Percentiles rank a stretch among this genome's conserved stretches.
These are phyloP conservation scores for Agrilus cyanescens DNA, from an alignment of 2,888 invertebrate genomes.

Conservation along the genomic window DNA sequence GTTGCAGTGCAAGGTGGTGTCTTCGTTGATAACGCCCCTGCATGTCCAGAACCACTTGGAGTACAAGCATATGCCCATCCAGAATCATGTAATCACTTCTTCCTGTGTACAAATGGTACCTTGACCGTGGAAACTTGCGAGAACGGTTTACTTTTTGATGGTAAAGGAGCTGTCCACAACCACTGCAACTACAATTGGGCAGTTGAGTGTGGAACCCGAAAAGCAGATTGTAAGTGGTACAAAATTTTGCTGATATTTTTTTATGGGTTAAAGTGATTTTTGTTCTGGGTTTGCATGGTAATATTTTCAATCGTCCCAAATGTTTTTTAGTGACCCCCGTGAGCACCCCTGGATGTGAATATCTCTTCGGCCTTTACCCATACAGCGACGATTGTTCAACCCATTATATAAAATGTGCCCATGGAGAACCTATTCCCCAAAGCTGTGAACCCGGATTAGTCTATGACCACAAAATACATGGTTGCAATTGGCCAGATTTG, in stretches of 20 bases:
- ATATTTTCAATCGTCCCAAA: not conserved
- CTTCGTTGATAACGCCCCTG: constrained; percentile 50
- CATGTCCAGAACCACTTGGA: constrained; percentile 73
- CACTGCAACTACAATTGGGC: constrained; percentile 95
- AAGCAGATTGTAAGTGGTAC: constrained; percentile 60
- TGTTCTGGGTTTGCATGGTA: not conserved
- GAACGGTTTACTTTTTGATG: constrained; percentile 83
- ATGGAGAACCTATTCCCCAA: constrained; percentile 67
- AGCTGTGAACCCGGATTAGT: constrained; percentile 80
- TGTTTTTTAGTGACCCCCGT: constrained; percentile 57
- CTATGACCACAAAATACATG: constrained; percentile 77
- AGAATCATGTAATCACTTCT: constrained; percentile 78
- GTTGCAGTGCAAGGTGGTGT: constrained; percentile 49
- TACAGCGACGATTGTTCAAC: constrained; percentile 71
- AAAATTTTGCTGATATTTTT: not conserved
- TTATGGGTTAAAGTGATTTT: not conserved
- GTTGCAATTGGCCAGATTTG: constrained; percentile 91
- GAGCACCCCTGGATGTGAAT: constrained; percentile 73
- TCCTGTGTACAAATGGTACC: constrained; percentile 84
- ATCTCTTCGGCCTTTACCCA: constrained; percentile 80
- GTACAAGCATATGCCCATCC: constrained; percentile 78
- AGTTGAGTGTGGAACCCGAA: constrained; percentile 70
- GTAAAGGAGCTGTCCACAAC: constrained; percentile 78
- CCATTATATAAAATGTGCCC: constrained; percentile 75
- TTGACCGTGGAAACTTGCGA: constrained; percentile 83